These are phyloP conservation scores for Caenorhabditis auriculariae DNA, from an alignment of 2,888 invertebrate species.

Conservation along the genomic window DNA sequence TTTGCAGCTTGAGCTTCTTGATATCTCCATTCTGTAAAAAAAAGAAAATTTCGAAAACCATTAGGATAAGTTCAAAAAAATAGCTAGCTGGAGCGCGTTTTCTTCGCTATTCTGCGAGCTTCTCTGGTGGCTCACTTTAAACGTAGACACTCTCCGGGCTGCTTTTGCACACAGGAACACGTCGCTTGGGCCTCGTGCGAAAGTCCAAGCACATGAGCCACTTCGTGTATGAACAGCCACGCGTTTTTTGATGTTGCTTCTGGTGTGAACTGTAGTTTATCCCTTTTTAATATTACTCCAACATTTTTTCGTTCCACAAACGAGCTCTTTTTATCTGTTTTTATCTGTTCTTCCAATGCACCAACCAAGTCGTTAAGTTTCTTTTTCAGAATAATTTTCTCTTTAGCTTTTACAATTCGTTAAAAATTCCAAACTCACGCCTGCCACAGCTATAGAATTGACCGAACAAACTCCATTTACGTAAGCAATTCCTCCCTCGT, in stretches of 20 bases:
- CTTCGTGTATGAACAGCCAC: constrained; percentile 42
- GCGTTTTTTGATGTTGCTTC: constrained; percentile 39
- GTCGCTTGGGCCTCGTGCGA: constrained; percentile 33
- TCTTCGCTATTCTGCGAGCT: not conserved
- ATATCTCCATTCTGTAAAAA: no score
- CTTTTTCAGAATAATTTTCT: not conserved
- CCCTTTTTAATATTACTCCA: no score
- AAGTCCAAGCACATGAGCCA: constrained; percentile 42
- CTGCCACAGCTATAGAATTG: constrained; percentile 35
- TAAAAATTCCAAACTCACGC: constrained; percentile 16
- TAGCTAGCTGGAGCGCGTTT: not conserved
- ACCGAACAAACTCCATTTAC: constrained; percentile 37
- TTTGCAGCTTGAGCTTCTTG: no score
- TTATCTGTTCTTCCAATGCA: no score
- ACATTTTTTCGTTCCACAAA: no score
- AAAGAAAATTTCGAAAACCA: no score
- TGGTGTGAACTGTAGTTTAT: constrained; percentile 22
- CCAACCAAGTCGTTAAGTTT: no score
- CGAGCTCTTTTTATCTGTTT: no score
- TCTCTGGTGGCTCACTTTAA: constrained; percentile 24
- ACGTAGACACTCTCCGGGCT: constrained; percentile 35
- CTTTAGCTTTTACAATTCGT: not conserved
- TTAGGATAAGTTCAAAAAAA: no score
- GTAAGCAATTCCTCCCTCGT: constrained; percentile 47
- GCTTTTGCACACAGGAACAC: constrained; percentile 27